Conservation (phyloP, 2,797 vertebrate species). For the Nannoperca obscura region DNA sequence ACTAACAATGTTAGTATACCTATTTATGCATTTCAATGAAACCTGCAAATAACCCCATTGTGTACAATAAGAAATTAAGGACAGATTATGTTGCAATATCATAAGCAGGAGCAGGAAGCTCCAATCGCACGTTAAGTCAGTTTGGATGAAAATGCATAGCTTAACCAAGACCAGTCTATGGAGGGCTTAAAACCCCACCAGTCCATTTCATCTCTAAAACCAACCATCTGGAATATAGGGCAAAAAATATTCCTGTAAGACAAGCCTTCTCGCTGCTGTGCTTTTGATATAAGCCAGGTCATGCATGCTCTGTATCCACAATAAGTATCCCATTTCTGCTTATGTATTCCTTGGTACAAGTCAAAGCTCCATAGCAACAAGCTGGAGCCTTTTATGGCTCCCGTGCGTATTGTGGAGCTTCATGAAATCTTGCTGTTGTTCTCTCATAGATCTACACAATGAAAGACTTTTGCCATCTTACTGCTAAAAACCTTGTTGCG, state of each 20-base stretch:
- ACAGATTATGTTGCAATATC: constrained; percentile 16
- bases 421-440: constrained; percentile 74
- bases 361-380: constrained; percentile 82
- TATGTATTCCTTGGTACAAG: constrained; percentile 70
- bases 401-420: constrained; percentile 61
- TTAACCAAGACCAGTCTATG: constrained; percentile 8
- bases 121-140: constrained; percentile 6
- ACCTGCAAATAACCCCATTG: constrained; percentile 29
- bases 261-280: constrained; percentile 44
- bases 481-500: constrained; percentile 44
- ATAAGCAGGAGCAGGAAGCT: constrained; percentile 13
- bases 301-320: constrained; percentile 71
- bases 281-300: constrained; percentile 51
- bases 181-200: constrained; percentile 45
- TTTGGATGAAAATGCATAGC: constrained; percentile 23
- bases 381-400: constrained; percentile 72
- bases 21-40: constrained; percentile 33
- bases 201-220: constrained; percentile 35
- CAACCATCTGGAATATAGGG: constrained; percentile 63
- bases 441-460: constrained; percentile 36
- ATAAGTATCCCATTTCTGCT: constrained; percentile 72
- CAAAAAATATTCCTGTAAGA: constrained; percentile 42
- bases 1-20: background rate
- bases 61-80: constrained; percentile 35
- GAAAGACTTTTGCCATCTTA: constrained; percentile 33